Base-by-base conservation (phyloP, 2,113 vertebrate genomes). In the Oxygymnocypris stewartii region DNA sequence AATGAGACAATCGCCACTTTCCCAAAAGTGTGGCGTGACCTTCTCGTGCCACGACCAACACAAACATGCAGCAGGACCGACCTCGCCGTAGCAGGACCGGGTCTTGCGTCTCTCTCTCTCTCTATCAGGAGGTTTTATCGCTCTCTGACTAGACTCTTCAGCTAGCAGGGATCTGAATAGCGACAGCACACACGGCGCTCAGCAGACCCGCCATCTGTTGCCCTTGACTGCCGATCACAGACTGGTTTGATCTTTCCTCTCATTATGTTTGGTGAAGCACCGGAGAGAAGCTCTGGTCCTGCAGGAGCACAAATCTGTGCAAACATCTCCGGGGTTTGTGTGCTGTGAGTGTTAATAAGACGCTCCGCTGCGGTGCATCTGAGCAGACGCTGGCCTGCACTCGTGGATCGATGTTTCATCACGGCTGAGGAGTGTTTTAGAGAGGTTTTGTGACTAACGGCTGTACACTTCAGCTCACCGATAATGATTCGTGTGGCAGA, bases 141-240 rank as follows among this genome's bases (percentile, higher is more conserved):
- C 59, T 42, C 74, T 40, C 47, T 23, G 57, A 80, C 63, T 31
- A 77, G 42, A 65, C 40, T 37, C 10, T 51, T 77, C 25, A 11
- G n/a, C 31, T 80, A 23, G 23, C 78, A 25, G 78, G 57, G 44
- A 23, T 74, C 57, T 40, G 69, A 59, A 71, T 12, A 40, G 49
- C 18, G 40, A 71, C 59, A 37, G 67, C 69, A 6, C 61, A 79
- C 86, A 54, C 59, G 1, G 65, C 37, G 35, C 74, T 49, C 86
- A 79, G 81, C 74, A 69, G n/a, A 40, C 9, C n/a, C 40, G 7
- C 44, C 67, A 84, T 84, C 82, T 87, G 80, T 37, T 61, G 82
- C 61, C 65, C 47, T 78, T 87, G 61, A 76, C 75, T 42, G 25
- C 75, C 73, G 80, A 84, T 84, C 81, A 20, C 61, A 69, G 14